phyloP scores from a whole-genome alignment of 1,140 invertebrate genomes.

The Camponotus floridanus region DNA sequence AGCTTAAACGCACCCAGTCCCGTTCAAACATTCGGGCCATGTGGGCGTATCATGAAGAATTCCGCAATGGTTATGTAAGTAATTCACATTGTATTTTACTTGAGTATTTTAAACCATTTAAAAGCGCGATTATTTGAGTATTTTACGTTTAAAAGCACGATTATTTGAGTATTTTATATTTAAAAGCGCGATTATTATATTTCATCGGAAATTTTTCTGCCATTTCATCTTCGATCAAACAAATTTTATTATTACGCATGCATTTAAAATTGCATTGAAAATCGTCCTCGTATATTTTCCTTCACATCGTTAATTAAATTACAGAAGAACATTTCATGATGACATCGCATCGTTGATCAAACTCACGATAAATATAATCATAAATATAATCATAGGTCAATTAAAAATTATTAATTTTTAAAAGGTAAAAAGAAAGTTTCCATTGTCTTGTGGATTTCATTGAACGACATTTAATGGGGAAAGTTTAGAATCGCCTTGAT shows the following conservation, averaged over 20 bases:
- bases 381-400: neutral
- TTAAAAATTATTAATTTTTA: neutral
- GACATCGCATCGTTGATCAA: neutral
- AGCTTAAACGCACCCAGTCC: conserved; percentile 97
- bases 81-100: conserved; percentile 24
- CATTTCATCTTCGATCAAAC: neutral
- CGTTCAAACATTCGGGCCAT: conserved; percentile 98
- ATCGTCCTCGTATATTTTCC: neutral
- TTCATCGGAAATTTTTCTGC: conserved; percentile 13
- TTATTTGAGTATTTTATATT: conserved; percentile 9
- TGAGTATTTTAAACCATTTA: neutral
- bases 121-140: neutral
- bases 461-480: neutral
- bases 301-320: neutral
- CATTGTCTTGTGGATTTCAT: neutral
- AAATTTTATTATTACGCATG: neutral
- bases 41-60: conserved; percentile 98
- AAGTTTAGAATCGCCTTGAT: conserved; percentile 15
- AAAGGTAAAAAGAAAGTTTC: neutral
- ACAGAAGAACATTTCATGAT: neutral
- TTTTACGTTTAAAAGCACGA: neutral
- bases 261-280: neutral
- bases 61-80: conserved; percentile 98
- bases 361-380: neutral
- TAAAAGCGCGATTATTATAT: conserved; percentile 1